Conservation (phyloP, 1,140 invertebrate genomes). For the Delia radicum region DNA sequence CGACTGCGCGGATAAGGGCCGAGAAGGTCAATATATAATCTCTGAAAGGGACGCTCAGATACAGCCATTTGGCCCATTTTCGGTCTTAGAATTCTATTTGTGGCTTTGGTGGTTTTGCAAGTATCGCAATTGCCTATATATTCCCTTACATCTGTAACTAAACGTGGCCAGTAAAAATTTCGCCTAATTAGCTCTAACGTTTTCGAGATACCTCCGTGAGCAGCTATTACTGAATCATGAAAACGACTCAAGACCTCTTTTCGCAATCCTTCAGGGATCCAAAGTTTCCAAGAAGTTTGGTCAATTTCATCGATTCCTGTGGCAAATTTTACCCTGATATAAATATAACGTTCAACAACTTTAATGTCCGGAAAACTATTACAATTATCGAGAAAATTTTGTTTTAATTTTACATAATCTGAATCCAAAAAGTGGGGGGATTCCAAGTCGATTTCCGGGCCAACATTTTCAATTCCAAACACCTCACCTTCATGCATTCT, state of each 20-base stretch:
- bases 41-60: neutral
- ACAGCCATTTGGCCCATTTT: neutral
- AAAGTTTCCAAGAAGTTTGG: neutral
- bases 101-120: neutral
- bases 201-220: neutral
- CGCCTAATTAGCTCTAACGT: neutral
- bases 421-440: neutral
- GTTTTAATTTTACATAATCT: neutral
- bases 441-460: neutral
- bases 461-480: neutral
- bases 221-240: neutral
- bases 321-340: neutral
- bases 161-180: neutral
- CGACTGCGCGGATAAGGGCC: neutral
- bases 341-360: neutral
- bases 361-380: neutral
- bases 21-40: conserved; percentile 11
- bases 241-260: neutral
- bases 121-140: neutral
- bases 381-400: neutral
- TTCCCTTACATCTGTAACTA: neutral
- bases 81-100: neutral
- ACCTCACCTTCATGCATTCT: neutral
- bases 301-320: neutral
- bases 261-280: neutral